A percentile compares a stretch with the other conserved stretches of the same genome.
Evolutionary conservation across 1,140 invertebrate genomes (phyloP).

Genomic region (Tetragnatha versicolor): DNA sequence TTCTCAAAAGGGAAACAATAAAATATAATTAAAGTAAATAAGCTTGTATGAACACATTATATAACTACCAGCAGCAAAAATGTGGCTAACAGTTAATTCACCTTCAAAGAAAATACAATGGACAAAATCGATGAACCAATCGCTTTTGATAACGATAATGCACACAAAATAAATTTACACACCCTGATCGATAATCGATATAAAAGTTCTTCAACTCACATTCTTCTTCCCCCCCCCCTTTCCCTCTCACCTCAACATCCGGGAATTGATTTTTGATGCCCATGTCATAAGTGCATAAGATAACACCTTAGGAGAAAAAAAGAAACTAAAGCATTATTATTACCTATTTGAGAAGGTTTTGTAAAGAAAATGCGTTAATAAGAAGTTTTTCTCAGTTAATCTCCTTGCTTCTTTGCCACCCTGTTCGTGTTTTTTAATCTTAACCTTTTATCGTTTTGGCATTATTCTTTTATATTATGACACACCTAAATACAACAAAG

Average conservation of each 20-base stretch:
- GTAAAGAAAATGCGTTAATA: too few species aligned
- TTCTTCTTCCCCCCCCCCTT: too few species aligned
- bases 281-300: not conserved
- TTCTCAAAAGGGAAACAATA: not conserved
- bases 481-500: too few species aligned
- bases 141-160: constrained; percentile 27
- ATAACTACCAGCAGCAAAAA: not conserved
- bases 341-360: too few species aligned
- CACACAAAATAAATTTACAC: constrained; percentile 36
- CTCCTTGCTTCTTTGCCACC: too few species aligned
- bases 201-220: constrained; percentile 1
- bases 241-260: not conserved
- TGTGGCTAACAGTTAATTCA: not conserved
- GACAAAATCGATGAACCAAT: constrained; percentile 22
- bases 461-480: too few species aligned
- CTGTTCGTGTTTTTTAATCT: too few species aligned
- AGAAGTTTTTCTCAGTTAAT: too few species aligned
- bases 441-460: too few species aligned
- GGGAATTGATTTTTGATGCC: constrained; percentile 21
- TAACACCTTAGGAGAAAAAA: constrained; percentile 17
- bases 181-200: constrained; percentile 34
- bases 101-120: not conserved
- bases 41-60: too few species aligned
- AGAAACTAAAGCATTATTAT: too few species aligned
- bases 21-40: too few species aligned